A percentile compares a stretch with the other conserved stretches of the same genome.
Conservation (phyloP, 2,888 invertebrate species). For the Leucoptera coffeella region DNA sequence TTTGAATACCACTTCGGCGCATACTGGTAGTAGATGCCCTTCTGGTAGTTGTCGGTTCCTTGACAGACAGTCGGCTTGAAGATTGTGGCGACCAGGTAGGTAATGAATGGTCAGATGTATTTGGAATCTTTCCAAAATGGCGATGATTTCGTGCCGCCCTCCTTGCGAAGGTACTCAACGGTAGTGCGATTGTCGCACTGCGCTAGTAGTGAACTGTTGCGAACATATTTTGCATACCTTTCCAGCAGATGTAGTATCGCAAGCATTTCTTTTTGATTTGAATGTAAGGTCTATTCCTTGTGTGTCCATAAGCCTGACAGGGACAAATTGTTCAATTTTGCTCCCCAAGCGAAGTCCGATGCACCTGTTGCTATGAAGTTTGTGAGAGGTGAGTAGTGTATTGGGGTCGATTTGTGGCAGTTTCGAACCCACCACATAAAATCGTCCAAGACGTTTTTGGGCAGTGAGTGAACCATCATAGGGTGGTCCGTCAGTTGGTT, state of each 20-base stretch:
- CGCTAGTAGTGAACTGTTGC: conserved; percentile 3
- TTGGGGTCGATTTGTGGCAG: conserved; percentile 3
- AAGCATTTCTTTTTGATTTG: conserved; percentile 9
- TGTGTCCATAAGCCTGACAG: conserved; percentile 8
- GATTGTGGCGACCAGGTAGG: conserved; percentile 10
- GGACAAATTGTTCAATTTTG: conserved; percentile 6
- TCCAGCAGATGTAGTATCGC: conserved; percentile 4
- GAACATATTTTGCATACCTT: not conserved
- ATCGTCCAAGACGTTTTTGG: conserved; percentile 1
- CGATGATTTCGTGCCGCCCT: conserved; percentile 9
- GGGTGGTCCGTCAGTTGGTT: conserved; percentile 3
- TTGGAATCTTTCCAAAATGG: not conserved
- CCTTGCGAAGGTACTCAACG: conserved; percentile 9
- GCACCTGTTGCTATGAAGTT: conserved; percentile 9
- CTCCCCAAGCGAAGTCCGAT: conserved; percentile 9
- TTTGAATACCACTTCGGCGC: conserved; percentile 5
- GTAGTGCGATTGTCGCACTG: conserved; percentile 7
- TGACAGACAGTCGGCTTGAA: conserved; percentile 9
- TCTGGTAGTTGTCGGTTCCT: conserved; percentile 2
- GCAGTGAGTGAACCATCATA: conserved; percentile 1
- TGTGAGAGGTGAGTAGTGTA: conserved; percentile 5
- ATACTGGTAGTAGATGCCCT: conserved; percentile 4
- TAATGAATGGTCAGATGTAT: conserved; percentile 3
- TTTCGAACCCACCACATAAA: conserved; percentile 9
- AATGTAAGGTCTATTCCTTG: conserved; percentile 8